phyloP scores from a whole-genome alignment of 1,140 invertebrate genomes.

The Fopius arisanus region DNA sequence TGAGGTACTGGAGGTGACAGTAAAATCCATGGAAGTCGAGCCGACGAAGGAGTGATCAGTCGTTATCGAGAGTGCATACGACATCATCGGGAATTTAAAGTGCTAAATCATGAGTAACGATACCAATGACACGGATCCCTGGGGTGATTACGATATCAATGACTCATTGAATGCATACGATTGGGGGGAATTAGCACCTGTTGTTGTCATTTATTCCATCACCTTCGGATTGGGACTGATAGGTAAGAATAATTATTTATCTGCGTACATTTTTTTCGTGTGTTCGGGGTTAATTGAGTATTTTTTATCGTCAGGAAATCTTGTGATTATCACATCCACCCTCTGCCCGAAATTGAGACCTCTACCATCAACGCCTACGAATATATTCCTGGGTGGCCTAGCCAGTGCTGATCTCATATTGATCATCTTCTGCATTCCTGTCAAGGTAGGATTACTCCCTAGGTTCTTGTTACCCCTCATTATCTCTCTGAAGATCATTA shows the following conservation, averaged over 20 bases:
- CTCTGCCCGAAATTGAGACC: slow-evolving; percentile 68
- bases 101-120: slow-evolving; percentile 34
- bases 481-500: background rate
- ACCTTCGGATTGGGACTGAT: slow-evolving; percentile 71
- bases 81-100: background rate
- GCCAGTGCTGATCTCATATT: slow-evolving; percentile 77
- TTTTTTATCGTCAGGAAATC: slow-evolving; percentile 46
- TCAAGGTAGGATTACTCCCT: slow-evolving; percentile 70
- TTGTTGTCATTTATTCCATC: slow-evolving; percentile 69
- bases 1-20: background rate
- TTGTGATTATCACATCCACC: slow-evolving; percentile 63
- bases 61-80: background rate
- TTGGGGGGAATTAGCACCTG: slow-evolving; percentile 69
- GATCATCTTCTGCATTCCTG: slow-evolving; percentile 77
- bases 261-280: background rate
- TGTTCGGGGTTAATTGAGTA: background rate
- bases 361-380: slow-evolving; percentile 69
- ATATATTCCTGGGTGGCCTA: slow-evolving; percentile 76
- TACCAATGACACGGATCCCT: slow-evolving; percentile 41
- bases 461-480: background rate
- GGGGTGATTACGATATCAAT: slow-evolving; percentile 60
- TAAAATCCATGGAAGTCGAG: background rate
- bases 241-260: slow-evolving; percentile 62
- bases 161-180: slow-evolving; percentile 59
- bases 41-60: background rate